Evolutionary conservation across 2,888 invertebrate genomes (phyloP).

Genomic region (Caenorhabditis sinica): DNA sequence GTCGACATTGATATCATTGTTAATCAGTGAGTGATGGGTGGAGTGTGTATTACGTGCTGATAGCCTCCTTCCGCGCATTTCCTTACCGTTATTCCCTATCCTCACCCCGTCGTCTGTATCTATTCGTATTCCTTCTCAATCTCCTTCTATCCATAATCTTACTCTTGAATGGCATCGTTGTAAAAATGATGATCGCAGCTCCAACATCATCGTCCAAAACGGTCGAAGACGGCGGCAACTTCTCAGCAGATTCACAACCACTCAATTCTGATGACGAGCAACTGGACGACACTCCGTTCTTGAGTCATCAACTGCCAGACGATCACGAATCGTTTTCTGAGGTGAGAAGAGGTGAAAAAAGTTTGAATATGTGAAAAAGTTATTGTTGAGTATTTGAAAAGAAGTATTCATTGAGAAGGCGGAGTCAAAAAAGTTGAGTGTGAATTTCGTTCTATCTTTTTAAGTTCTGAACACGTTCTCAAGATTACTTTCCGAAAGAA

Average conservation of each 20-base stretch:
- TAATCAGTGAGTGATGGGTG: constrained; percentile 55
- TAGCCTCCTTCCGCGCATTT: constrained; percentile 39
- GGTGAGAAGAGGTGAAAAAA: constrained; percentile 29
- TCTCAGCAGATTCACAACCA: constrained; percentile 57
- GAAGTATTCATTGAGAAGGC: not conserved
- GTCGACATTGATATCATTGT: constrained; percentile 35
- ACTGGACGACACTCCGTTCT: constrained; percentile 59
- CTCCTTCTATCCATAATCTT: not conserved
- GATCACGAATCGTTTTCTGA: constrained; percentile 67
- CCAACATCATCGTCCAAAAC: constrained; percentile 39
- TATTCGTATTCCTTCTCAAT: constrained; percentile 15
- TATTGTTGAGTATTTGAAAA: not conserved
- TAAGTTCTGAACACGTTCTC: not conserved
- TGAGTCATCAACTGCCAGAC: constrained; percentile 60
- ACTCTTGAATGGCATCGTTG: constrained; percentile 44
- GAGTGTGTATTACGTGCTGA: constrained; percentile 59
- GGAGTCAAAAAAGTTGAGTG: not conserved
- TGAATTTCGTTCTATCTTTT: not conserved
- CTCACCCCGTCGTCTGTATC: constrained; percentile 24
- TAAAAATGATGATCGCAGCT: constrained; percentile 52
- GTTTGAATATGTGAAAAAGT: not conserved
- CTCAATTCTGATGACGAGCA: constrained; percentile 64
- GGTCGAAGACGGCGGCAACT: constrained; percentile 55
- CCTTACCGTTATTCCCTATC: constrained; percentile 15
- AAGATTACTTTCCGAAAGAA: not conserved